Percentiles rank a stretch among this genome's conserved stretches.
Conservation (phyloP, 2,113 vertebrate species). For the Pituophis catenifer region DNA sequence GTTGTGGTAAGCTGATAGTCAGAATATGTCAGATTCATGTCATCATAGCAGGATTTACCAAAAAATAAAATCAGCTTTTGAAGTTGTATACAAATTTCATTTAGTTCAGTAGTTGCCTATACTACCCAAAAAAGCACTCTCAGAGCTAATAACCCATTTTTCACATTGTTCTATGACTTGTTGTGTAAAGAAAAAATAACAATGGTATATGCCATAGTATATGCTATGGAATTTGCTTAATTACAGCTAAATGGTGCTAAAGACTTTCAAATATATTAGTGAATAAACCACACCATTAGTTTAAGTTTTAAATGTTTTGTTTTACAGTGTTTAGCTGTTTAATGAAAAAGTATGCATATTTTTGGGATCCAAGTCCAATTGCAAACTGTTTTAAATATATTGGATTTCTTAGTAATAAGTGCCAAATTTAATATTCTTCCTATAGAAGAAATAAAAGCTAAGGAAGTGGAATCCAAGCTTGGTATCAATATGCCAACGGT, state of each 20-base stretch:
- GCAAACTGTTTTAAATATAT: background rate
- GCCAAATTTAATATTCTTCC: background rate
- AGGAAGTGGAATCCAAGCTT: background rate
- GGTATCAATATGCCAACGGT: background rate
- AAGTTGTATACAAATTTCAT: background rate
- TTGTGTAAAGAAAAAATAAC: background rate
- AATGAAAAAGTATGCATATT: background rate
- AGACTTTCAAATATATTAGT: background rate
- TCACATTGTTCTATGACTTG: background rate
- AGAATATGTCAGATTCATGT: background rate
- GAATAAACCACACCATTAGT: background rate
- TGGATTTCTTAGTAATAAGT: background rate
- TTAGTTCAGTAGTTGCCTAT: background rate
- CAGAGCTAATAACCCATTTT: background rate
- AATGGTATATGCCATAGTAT: background rate
- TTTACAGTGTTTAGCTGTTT: background rate
- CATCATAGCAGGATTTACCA: background rate
- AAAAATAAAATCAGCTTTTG: background rate
- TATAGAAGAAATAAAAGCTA: background rate
- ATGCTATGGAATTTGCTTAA: background rate
- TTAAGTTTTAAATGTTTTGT: background rate
- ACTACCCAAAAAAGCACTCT: background rate
- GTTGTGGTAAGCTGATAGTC: background rate
- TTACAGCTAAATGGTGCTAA: background rate
- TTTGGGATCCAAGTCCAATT: background rate